phyloP scores from a whole-genome alignment of 2,888 invertebrate genomes.

The Caenorhabditis sulstoni region DNA sequence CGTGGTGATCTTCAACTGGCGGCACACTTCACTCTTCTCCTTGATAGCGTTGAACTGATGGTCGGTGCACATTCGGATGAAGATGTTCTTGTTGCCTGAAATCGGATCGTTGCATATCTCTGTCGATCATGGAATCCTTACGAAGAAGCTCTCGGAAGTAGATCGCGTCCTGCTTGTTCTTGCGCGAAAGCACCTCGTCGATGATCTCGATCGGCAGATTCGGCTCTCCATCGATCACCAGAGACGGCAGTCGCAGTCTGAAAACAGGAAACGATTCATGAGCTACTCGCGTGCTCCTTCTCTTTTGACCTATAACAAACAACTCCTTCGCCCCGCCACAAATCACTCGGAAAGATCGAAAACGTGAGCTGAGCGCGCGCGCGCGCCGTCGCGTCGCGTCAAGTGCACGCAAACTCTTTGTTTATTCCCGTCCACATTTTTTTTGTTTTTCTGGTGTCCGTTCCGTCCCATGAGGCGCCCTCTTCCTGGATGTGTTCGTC shows the following conservation, averaged over 20 bases:
- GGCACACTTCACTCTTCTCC: constrained; percentile 9
- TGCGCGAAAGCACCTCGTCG: background rate
- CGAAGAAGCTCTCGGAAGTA: constrained; percentile 6
- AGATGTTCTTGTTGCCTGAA: constrained; percentile 9
- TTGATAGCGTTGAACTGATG: background rate
- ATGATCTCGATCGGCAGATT: constrained; percentile 28
- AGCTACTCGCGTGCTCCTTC: too few species aligned
- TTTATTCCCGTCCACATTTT: too few species aligned
- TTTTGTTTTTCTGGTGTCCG: too few species aligned
- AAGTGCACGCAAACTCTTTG: too few species aligned
- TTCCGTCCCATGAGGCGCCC: too few species aligned
- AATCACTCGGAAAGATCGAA: too few species aligned
- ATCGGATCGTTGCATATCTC: background rate
- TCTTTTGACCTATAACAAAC: too few species aligned
- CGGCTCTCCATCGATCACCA: constrained; percentile 31
- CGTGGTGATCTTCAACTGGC: constrained; percentile 4
- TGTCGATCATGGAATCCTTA: background rate
- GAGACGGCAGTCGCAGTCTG: constrained; percentile 10
- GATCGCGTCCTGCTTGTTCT: background rate
- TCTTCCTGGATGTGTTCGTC: background rate
- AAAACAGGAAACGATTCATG: background rate
- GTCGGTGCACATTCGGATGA: background rate
- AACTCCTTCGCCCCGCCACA: too few species aligned
- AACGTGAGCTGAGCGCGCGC: too few species aligned
- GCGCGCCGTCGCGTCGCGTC: too few species aligned